Evolutionary conservation across 92 coral and sea anemone species (phyloP).

Genomic region (Isaurus tuberculatus): DNA sequence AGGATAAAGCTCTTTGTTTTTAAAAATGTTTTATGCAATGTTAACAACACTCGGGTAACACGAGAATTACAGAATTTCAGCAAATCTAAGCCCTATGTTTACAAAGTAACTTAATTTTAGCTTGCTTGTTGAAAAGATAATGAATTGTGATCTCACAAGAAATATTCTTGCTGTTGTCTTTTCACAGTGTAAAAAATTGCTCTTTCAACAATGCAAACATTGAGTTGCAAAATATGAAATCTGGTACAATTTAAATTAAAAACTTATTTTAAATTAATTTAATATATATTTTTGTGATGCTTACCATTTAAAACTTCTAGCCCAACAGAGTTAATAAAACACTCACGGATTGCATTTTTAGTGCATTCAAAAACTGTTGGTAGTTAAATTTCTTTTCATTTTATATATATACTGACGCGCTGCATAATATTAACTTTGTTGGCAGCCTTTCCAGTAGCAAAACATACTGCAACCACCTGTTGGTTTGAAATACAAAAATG

Average conservation of each 20-base stretch:
- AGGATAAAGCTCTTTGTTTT: background rate
- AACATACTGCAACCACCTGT: slow-evolving; percentile 9
- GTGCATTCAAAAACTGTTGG: background rate
- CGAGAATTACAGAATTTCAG: background rate
- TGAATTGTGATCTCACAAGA: background rate
- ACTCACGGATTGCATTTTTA: background rate
- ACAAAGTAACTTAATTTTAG: background rate
- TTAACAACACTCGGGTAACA: background rate
- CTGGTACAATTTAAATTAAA: background rate
- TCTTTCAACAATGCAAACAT: background rate
- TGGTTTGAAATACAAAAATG: background rate
- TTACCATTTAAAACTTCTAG: background rate
- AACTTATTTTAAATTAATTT: background rate
- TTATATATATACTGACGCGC: slow-evolving; percentile 30
- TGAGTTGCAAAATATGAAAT: background rate
- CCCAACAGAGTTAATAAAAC: background rate
- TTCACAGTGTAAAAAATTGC: background rate
- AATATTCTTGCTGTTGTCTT: background rate
- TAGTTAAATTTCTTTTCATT: background rate
- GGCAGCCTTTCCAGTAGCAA: background rate
- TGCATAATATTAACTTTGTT: slow-evolving; percentile 28
- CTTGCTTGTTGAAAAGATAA: too few species aligned
- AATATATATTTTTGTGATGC: background rate
- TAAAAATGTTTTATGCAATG: background rate
- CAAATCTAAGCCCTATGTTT: background rate